Evolutionary conservation across 2,888 invertebrate genomes (phyloP).

Genomic region (Thymelicus acteon): DNA sequence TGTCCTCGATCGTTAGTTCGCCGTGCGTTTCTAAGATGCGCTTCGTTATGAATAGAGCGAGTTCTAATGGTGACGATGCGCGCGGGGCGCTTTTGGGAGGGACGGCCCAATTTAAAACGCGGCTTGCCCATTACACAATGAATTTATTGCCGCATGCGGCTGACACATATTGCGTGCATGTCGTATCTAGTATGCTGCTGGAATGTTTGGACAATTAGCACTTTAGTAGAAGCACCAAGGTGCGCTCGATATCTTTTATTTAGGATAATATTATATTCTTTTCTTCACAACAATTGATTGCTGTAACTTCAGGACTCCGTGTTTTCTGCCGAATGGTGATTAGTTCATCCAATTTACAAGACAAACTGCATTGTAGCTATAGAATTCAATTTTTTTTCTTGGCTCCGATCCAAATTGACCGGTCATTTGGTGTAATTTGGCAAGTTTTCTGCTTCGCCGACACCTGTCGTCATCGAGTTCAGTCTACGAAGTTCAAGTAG

Average conservation of each 20-base stretch:
- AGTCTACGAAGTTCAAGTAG: slow-evolving; percentile 58
- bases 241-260: slow-evolving; percentile 38
- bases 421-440: slow-evolving; percentile 72
- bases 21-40: slow-evolving; percentile 52
- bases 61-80: slow-evolving; percentile 66
- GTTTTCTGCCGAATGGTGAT: background rate
- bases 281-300: background rate
- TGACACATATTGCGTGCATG: slow-evolving; percentile 77
- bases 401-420: slow-evolving; percentile 68
- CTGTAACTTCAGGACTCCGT: background rate
- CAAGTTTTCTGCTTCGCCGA: slow-evolving; percentile 62
- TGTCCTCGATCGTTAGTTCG: slow-evolving; percentile 40
- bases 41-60: slow-evolving; percentile 64
- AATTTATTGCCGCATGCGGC: slow-evolving; percentile 78
- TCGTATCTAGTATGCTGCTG: slow-evolving; percentile 53
- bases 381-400: slow-evolving; percentile 53
- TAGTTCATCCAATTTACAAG: slow-evolving; percentile 2
- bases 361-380: slow-evolving; percentile 42
- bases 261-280: too few relatives aligned
- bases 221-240: slow-evolving; percentile 33
- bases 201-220: slow-evolving; percentile 62
- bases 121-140: slow-evolving; percentile 78
- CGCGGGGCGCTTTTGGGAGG: slow-evolving; percentile 78
- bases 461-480: slow-evolving; percentile 71
- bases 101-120: slow-evolving; percentile 78